Conservation (phyloP, 2,888 invertebrate genomes). For the Sinodicranocentrus sp. region DNA sequence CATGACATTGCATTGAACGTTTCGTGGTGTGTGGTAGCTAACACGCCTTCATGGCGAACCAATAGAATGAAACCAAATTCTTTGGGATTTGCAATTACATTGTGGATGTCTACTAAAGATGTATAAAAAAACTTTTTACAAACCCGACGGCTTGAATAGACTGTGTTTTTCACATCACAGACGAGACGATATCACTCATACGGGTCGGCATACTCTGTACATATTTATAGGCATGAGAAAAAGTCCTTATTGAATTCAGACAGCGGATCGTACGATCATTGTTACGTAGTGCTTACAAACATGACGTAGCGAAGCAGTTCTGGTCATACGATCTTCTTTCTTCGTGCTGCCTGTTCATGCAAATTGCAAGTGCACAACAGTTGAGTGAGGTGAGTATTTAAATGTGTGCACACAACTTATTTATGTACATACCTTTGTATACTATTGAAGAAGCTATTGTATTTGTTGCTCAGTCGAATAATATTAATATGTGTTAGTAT, state of each 20-base stretch:
- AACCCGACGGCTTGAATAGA: neutral
- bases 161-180: neutral
- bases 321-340: conserved; percentile 33
- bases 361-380: neutral
- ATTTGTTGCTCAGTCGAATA: too few relatives aligned
- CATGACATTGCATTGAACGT: too few relatives aligned
- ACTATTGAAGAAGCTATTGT: too few relatives aligned
- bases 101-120: too few relatives aligned
- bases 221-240: neutral
- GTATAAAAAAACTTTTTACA: neutral
- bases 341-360: neutral
- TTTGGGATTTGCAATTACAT: neutral
- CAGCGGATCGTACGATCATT: conserved; percentile 30
- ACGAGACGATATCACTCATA: too few relatives aligned
- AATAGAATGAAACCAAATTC: conserved; percentile 8
- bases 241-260: neutral
- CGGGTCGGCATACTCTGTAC: neutral
- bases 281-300: neutral
- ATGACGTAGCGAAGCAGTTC: conserved; percentile 30
- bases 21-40: conserved; percentile 9
- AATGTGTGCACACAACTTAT: too few relatives aligned
- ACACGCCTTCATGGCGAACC: conserved; percentile 27
- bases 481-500: too few relatives aligned
- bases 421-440: too few relatives aligned
- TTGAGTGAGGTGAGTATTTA: neutral